phyloP scores from a whole-genome alignment of 2,113 vertebrate genomes.

The Lepisosteus oculatus region DNA sequence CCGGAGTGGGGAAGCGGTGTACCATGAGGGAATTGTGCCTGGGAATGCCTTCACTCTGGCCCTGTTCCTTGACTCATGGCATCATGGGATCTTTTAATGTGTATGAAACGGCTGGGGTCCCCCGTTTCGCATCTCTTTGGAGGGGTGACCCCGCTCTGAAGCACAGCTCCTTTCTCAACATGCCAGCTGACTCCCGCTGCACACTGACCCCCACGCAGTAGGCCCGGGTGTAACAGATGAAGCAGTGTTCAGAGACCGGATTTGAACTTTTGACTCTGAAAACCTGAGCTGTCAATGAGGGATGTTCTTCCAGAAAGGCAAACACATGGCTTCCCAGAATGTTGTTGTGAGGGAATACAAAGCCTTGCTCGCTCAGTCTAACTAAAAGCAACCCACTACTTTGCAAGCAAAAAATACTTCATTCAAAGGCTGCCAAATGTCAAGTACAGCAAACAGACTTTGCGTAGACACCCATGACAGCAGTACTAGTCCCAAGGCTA shows the following conservation, averaged over 20 bases:
- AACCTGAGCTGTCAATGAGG: slow-evolving; percentile 22
- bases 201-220: slow-evolving; percentile 18
- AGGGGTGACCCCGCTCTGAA: slow-evolving; percentile 1
- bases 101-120: slow-evolving; percentile 5
- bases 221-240: slow-evolving; percentile 31
- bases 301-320: slow-evolving; percentile 6
- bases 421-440: slow-evolving; percentile 22
- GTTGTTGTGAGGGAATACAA: slow-evolving; percentile 37
- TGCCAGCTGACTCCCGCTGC: slow-evolving; percentile 19
- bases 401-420: slow-evolving; percentile 18
- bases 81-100: slow-evolving; percentile 19
- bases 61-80: slow-evolving; percentile 18
- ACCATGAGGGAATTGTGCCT: background rate
- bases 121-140: background rate
- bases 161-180: slow-evolving; percentile 17
- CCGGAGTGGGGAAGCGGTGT: slow-evolving; percentile 4
- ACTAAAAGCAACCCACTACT: slow-evolving; percentile 39
- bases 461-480: background rate
- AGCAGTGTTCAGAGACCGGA: slow-evolving; percentile 41
- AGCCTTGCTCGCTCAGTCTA: slow-evolving; percentile 28
- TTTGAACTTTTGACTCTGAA: slow-evolving; percentile 44
- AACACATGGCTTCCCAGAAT: slow-evolving; percentile 42
- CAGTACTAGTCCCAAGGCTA: no score
- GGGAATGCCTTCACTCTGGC: slow-evolving; percentile 6
- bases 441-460: slow-evolving; percentile 11